These are phyloP conservation scores for Urechis unicinctus DNA, from an alignment of 2,888 invertebrate genomes.

Conservation along the genomic window DNA sequence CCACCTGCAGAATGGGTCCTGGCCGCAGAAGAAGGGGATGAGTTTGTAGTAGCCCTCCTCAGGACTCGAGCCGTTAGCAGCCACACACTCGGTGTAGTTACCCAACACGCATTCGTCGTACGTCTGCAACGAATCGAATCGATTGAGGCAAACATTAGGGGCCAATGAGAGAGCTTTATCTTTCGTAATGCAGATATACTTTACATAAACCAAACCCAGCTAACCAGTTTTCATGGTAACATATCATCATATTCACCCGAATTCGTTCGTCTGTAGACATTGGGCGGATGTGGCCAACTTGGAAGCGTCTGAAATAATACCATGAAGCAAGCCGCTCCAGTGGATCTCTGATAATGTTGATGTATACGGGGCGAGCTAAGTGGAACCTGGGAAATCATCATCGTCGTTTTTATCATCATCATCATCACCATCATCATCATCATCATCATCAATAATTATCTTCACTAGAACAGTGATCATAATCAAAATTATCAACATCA, in stretches of 20 bases:
- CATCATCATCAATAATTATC: neutral
- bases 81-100: slow-evolving; percentile 15
- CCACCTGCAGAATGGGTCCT: slow-evolving; percentile 19
- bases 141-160: no score
- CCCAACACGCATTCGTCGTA: slow-evolving; percentile 19
- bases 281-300: slow-evolving; percentile 13
- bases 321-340: slow-evolving; percentile 18
- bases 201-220: neutral
- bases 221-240: neutral
- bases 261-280: slow-evolving; percentile 10
- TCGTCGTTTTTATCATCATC: no score
- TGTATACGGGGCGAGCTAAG: slow-evolving; percentile 9
- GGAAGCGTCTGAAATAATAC: slow-evolving; percentile 20
- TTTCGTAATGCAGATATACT: neutral
- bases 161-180: neutral
- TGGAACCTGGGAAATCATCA: slow-evolving; percentile 3
- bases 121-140: slow-evolving; percentile 11
- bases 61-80: slow-evolving; percentile 7
- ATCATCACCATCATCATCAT: neutral
- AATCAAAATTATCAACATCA: no score
- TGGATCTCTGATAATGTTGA: slow-evolving; percentile 19
- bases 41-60: slow-evolving; percentile 20
- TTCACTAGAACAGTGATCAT: neutral
- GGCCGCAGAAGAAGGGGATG: slow-evolving; percentile 21
- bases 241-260: slow-evolving; percentile 9